Conservation (phyloP, 2,888 invertebrate genomes). For the Hemicrepidius hirtus region DNA sequence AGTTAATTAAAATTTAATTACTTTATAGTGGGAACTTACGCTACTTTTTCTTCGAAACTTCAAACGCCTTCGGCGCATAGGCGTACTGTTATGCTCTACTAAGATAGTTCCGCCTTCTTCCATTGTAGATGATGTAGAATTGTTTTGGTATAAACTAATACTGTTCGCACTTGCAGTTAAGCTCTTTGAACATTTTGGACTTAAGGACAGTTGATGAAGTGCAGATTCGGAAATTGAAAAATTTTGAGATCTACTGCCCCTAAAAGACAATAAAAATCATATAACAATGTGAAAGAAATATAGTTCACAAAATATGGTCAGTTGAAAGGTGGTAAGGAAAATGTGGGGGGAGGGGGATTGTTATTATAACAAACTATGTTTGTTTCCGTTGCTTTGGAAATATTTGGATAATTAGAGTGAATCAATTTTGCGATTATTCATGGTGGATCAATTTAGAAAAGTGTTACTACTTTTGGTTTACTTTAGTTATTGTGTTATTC, state of each 20-base stretch:
- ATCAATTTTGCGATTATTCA: too few relatives aligned
- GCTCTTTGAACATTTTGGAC: slow-evolving; percentile 67
- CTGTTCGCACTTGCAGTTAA: slow-evolving; percentile 63
- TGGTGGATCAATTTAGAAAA: too few relatives aligned
- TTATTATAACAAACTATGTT: too few relatives aligned
- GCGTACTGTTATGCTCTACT: slow-evolving; percentile 69
- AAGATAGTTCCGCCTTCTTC: slow-evolving; percentile 73
- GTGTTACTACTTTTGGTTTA: too few relatives aligned
- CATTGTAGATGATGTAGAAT: slow-evolving; percentile 75
- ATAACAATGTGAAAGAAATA: not conserved
- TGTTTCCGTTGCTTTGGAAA: too few relatives aligned
- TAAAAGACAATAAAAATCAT: slow-evolving; percentile 26
- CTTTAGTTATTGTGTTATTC: too few relatives aligned
- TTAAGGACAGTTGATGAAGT: slow-evolving; percentile 80
- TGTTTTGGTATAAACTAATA: slow-evolving; percentile 66
- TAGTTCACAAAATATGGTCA: too few relatives aligned
- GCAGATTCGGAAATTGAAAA: slow-evolving; percentile 94
- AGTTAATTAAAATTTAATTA: slow-evolving; percentile 34
- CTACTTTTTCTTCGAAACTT: slow-evolving; percentile 63
- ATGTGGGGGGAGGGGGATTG: too few relatives aligned
- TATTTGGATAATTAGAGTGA: too few relatives aligned
- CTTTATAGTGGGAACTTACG: slow-evolving; percentile 53
- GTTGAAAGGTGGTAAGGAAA: too few relatives aligned
- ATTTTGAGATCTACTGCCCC: slow-evolving; percentile 67
- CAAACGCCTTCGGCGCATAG: slow-evolving; percentile 66